phyloP scores from a whole-genome alignment of 2,797 vertebrate genomes.

The Heteromormyrus szaboi region DNA sequence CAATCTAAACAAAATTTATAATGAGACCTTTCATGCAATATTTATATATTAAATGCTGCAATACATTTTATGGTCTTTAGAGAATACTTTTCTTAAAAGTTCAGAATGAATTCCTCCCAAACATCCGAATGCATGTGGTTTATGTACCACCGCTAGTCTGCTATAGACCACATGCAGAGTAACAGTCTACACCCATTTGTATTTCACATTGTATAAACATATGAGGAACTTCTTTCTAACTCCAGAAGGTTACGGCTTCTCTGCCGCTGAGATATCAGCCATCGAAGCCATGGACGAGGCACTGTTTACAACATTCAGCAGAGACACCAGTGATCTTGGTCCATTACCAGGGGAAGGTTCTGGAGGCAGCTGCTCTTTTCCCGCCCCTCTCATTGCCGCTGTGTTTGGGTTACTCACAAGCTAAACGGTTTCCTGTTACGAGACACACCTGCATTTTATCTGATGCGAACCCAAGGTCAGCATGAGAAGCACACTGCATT shows the following conservation, averaged over 20 bases:
- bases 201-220: background rate
- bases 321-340: slow-evolving; percentile 14
- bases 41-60: background rate
- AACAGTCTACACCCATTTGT: background rate
- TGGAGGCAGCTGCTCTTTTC: slow-evolving; percentile 37
- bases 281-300: background rate
- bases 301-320: slow-evolving; percentile 1
- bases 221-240: background rate
- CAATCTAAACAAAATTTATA: background rate
- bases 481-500: slow-evolving; percentile 51
- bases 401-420: slow-evolving; percentile 59
- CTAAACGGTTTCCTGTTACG: slow-evolving; percentile 65
- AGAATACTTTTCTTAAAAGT: background rate
- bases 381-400: slow-evolving; percentile 43
- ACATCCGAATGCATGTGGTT: background rate
- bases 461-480: slow-evolving; percentile 49
- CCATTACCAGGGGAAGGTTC: slow-evolving; percentile 46
- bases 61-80: background rate
- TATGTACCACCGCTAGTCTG: background rate
- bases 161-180: background rate
- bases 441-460: slow-evolving; percentile 73
- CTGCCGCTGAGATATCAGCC: background rate
- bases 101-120: background rate
- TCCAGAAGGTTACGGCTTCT: background rate
- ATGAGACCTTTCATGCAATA: background rate